These are phyloP conservation scores for Eurystomus gularis DNA, from an alignment of 2,113 vertebrate species.

Conservation along the genomic window DNA sequence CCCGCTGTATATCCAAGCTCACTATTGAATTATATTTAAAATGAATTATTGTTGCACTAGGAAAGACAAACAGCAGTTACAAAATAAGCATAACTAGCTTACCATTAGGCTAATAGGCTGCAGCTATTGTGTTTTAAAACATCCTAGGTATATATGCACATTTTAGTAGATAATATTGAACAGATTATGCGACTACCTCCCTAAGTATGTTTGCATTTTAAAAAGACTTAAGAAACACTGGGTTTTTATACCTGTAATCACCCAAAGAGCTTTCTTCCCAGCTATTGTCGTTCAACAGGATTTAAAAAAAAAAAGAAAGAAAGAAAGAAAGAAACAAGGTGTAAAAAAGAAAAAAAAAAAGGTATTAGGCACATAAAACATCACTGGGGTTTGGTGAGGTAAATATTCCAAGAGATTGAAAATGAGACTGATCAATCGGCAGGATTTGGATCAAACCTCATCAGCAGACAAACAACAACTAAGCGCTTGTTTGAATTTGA, in stretches of 20 bases:
- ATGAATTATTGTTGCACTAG: not conserved
- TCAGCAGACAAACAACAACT: not conserved
- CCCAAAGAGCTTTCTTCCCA: not conserved
- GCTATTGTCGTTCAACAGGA: not conserved
- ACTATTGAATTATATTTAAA: not conserved
- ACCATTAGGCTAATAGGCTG: not conserved
- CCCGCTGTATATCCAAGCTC: not conserved
- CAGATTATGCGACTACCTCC: not conserved
- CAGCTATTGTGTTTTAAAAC: not conserved
- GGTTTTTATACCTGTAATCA: not conserved
- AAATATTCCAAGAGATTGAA: not conserved
- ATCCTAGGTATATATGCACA: not conserved
- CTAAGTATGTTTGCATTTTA: not conserved
- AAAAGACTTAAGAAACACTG: not conserved
- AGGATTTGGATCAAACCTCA: not conserved
- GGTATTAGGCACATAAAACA: not conserved
- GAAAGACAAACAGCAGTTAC: not conserved
- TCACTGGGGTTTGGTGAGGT: not conserved
- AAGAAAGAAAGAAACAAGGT: not conserved
- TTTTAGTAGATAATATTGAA: not conserved
- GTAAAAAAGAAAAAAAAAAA: not conserved
- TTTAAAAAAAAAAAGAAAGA: not conserved
- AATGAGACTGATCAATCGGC: accelerated
- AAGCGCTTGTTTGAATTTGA: accelerated
- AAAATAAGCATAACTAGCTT: not conserved